Base-by-base conservation (phyloP, 2,113 vertebrate species). In the Mixornis gularis region DNA sequence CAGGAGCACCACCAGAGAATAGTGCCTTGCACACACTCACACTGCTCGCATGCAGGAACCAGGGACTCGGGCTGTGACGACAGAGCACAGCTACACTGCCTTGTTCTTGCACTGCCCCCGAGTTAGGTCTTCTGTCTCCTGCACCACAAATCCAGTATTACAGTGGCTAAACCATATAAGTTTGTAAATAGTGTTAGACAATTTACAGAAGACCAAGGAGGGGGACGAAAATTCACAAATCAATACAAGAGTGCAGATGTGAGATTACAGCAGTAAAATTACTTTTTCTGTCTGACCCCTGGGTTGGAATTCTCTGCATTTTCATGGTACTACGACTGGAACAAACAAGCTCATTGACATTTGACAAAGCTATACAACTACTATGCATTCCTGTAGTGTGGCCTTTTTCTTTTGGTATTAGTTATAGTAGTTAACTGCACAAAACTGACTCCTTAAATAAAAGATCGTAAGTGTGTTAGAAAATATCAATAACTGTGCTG, bases 331-430 rank as follows among this genome's bases (percentile, higher is more conserved):
- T 41, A 70, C 4, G 24, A n/a, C 36, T 34, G 20, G 17, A 72
- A 82, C 49, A 79, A 84, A 63, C 29, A 86, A 69, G 13, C 64
- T 48, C 53, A 65, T 10, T 93, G 56, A 62, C 52, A 77, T 77
- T 94, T 95, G 85, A 87, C 77, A 93, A 89, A 95, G 40, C 84
- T 87, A 79, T 41, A 76, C 43, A 84, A 90, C 60, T 87, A 78
- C 40, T 85, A 79, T 6, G 17, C 19, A 20, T 59, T 43, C 43
- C 80, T 60, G 46, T 27, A 70, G 13, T 58, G 49, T n/a, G 36
- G 30, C 29, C 30, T 87, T 29, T 76, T 72, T 66, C 51, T 77
- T 90, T 82, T 41, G 10, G 10, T 85, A 49, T 78, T 74, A 66
- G 56, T 53, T 87, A 11, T 34, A 87, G 52, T 49, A 59, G 48